Conservation (phyloP, 1,140 invertebrate species). For the Diabrotica undecimpunctata region DNA sequence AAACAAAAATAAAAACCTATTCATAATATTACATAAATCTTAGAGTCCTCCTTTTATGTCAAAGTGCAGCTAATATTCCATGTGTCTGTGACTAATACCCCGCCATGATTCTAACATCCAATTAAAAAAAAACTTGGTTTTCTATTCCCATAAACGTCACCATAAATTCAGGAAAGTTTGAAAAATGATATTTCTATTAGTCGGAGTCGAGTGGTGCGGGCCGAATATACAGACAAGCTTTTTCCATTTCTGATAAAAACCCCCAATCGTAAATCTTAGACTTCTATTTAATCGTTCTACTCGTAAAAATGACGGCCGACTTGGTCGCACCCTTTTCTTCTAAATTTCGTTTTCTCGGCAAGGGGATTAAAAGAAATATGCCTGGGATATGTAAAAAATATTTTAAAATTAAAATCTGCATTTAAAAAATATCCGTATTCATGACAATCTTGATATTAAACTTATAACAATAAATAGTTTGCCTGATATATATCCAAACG, state of each 20-base stretch:
- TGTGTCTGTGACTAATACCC: background rate
- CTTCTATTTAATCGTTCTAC: slow-evolving; percentile 5
- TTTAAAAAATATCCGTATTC: too few species aligned
- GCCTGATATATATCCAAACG: too few species aligned
- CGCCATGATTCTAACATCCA: background rate
- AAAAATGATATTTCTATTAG: slow-evolving; percentile 17
- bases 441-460: too few species aligned
- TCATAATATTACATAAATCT: too few species aligned
- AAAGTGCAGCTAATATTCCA: background rate
- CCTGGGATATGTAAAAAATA: too few species aligned
- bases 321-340: too few species aligned
- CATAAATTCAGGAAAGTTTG: slow-evolving; percentile 10
- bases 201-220: slow-evolving; percentile 5
- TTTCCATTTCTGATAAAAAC: slow-evolving; percentile 18
- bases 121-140: background rate
- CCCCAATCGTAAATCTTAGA: slow-evolving; percentile 9
- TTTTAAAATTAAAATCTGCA: too few species aligned
- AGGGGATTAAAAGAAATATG: too few species aligned
- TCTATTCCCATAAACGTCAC: slow-evolving; percentile 10
- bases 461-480: too few species aligned
- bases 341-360: too few species aligned
- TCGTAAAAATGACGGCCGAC: slow-evolving; percentile 9
- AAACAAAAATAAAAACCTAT: too few species aligned
- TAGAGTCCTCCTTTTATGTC: too few species aligned
- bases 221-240: slow-evolving; percentile 9